Percentiles rank a stretch among this genome's conserved stretches.
phyloP scores from a whole-genome alignment of 2,888 invertebrate genomes.

The Phytoseiulus persimilis region DNA sequence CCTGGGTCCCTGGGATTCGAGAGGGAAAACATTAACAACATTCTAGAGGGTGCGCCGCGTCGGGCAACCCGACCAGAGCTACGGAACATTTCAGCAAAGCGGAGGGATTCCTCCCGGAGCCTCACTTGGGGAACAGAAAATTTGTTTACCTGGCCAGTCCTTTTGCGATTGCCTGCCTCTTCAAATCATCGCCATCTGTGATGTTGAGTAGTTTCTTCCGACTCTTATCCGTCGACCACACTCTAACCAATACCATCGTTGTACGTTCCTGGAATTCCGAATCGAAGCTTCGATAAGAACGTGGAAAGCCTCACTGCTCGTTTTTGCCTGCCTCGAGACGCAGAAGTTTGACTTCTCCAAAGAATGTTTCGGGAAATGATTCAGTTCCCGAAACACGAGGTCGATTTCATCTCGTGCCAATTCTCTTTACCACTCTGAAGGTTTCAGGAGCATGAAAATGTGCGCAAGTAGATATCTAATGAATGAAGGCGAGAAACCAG shows the following conservation, averaged over 20 bases:
- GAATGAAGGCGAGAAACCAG: not conserved
- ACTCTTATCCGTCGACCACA: conserved; percentile 33
- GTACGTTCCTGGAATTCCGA: conserved; percentile 10
- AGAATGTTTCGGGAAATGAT: no score
- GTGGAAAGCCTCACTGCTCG: no score
- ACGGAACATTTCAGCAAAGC: no score
- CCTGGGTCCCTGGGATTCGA: not conserved
- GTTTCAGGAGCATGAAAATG: no score
- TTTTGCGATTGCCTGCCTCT: conserved; percentile 28
- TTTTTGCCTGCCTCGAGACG: no score
- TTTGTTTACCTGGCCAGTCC: conserved; percentile 23
- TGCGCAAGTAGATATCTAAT: not conserved
- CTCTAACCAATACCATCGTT: conserved; percentile 38
- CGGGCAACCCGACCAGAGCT: no score
- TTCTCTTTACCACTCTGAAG: no score
- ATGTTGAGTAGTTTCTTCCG: conserved; percentile 37
- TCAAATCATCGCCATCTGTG: conserved; percentile 35
- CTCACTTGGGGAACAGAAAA: not conserved
- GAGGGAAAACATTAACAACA: not conserved
- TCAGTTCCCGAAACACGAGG: no score
- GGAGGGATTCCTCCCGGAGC: no score
- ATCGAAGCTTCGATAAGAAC: not conserved
- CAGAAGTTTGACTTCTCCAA: no score
- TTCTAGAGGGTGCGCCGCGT: no score
- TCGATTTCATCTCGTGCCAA: no score